Percentiles rank a stretch among this genome's conserved stretches.
Conservation (phyloP, 2,888 invertebrate genomes). For the Polia nebulosa region DNA sequence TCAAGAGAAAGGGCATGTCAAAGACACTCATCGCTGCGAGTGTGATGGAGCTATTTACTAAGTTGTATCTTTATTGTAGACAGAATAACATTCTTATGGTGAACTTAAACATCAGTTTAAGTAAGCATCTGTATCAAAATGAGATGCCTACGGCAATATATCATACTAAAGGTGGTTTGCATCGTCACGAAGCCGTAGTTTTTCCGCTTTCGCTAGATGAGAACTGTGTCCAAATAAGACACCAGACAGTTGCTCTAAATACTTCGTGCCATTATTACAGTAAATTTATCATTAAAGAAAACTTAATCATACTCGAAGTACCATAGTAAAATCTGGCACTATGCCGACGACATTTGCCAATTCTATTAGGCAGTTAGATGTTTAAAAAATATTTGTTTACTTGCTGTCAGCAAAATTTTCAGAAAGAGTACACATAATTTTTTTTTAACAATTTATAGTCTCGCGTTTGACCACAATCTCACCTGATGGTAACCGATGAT, state of each 20-base stretch:
- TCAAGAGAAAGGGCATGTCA: not conserved
- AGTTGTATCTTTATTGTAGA: slow-evolving; percentile 8
- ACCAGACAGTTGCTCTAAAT: not conserved
- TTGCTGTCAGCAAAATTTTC: not conserved
- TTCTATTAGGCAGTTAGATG: slow-evolving; percentile 10
- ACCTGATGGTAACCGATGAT: no score
- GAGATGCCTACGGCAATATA: no score
- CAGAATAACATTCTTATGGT: not conserved
- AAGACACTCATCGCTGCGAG: not conserved
- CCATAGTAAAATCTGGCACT: slow-evolving; percentile 16
- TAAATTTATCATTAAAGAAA: slow-evolving; percentile 8
- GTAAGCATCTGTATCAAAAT: no score
- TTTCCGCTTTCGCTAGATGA: not conserved
- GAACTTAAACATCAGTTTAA: no score
- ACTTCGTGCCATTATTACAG: not conserved
- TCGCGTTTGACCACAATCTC: no score
- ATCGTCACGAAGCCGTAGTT: no score
- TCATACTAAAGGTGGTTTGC: no score
- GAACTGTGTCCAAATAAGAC: not conserved
- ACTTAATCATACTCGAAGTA: slow-evolving; percentile 4
- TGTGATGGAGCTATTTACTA: not conserved
- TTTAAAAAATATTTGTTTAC: slow-evolving; percentile 17
- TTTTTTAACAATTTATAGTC: no score
- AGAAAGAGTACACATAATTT: no score
- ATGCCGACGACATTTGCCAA: slow-evolving; percentile 42